Percentiles rank a stretch among this genome's conserved stretches.
Evolutionary conservation across 35 echinoderm and acorn worm genomes (phyloP).

Genomic region (Patiria miniata): DNA sequence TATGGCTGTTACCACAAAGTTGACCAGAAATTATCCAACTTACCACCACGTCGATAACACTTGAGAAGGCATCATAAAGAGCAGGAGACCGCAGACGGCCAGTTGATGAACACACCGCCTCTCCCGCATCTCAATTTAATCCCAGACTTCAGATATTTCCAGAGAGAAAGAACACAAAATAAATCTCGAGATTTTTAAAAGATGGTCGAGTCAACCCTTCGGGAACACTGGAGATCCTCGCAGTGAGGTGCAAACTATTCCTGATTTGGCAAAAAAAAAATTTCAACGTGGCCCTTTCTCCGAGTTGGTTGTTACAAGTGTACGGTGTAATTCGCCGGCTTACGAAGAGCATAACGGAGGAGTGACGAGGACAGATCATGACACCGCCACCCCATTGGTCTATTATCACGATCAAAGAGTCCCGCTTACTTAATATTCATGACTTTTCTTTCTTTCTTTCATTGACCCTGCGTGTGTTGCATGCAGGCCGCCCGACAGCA

Average conservation of each 20-base stretch:
- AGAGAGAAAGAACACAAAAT: background rate
- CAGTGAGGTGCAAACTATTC: too few species aligned
- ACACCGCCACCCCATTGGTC: constrained; percentile 12
- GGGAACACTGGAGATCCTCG: too few species aligned
- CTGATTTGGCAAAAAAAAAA: too few species aligned
- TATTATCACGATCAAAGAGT: constrained; percentile 1
- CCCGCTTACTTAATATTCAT: background rate
- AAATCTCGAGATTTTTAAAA: too few species aligned
- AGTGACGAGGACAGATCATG: background rate
- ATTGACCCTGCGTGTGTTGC: background rate
- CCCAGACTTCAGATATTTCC: background rate
- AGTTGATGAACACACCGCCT: background rate
- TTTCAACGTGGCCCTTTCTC: too few species aligned
- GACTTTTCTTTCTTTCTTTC: background rate
- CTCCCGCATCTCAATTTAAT: constrained; percentile 7
- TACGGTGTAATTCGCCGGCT: too few species aligned
- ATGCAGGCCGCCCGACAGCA: too few species aligned
- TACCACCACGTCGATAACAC: constrained; percentile 17
- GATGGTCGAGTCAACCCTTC: too few species aligned
- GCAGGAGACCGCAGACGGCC: background rate
- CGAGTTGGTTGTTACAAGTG: too few species aligned
- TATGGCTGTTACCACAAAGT: background rate
- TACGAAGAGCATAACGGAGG: too few species aligned
- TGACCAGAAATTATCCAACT: background rate
- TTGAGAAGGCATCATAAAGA: constrained; percentile 20